Evolutionary conservation across 2,888 invertebrate genomes (phyloP).

Genomic region (Dryococelus australis): DNA sequence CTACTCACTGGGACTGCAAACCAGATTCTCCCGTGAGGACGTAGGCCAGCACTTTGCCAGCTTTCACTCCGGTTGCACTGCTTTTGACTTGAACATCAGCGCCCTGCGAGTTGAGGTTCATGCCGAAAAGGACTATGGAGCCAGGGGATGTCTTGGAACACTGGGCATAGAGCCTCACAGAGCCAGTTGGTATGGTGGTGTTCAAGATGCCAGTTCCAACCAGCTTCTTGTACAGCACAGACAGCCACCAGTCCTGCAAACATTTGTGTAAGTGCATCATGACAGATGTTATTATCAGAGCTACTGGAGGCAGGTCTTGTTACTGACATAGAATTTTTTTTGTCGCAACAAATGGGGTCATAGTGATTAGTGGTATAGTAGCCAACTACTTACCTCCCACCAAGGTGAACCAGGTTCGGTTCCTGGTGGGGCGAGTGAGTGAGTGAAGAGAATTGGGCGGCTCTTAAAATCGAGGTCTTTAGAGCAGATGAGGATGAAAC

Average conservation of each 20-base stretch:
- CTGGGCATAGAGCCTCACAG: constrained; percentile 45
- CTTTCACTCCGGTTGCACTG: background rate
- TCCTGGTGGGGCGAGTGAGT: too few relatives aligned
- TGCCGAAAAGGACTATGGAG: constrained; percentile 48
- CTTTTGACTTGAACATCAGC: too few relatives aligned
- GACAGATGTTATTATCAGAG: too few relatives aligned
- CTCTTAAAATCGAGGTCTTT: too few relatives aligned
- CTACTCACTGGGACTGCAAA: constrained; percentile 33
- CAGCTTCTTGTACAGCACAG: constrained; percentile 66
- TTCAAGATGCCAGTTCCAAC: constrained; percentile 71
- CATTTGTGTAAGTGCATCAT: background rate
- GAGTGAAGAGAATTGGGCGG: too few relatives aligned
- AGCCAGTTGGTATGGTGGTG: constrained; percentile 53
- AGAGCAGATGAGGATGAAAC: too few relatives aligned
- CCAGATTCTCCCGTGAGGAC: constrained; percentile 32
- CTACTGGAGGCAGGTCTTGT: too few relatives aligned
- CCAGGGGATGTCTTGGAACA: constrained; percentile 47
- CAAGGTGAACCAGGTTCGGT: too few relatives aligned
- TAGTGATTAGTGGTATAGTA: too few relatives aligned
- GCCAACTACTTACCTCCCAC: too few relatives aligned
- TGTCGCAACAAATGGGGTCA: too few relatives aligned
- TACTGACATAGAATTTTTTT: too few relatives aligned
- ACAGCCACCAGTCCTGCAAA: constrained; percentile 58
- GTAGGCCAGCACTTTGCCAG: constrained; percentile 28
- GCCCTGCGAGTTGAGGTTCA: constrained; percentile 30